phyloP scores from a whole-genome alignment of 1,140 invertebrate genomes.

The Phymastichus coffea region DNA sequence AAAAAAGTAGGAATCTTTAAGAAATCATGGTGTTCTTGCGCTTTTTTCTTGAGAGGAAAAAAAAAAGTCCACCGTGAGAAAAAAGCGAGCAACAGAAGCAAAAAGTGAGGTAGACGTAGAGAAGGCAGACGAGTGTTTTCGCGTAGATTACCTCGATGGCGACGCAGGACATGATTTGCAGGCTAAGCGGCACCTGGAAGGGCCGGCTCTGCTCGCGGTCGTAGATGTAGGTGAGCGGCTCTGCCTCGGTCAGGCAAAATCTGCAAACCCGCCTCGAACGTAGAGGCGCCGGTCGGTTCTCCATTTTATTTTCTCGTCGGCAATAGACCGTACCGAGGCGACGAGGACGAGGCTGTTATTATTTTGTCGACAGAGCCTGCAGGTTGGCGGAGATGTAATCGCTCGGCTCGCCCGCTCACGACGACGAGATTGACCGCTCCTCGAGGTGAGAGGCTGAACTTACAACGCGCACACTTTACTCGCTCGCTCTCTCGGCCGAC shows the following conservation, averaged over 20 bases:
- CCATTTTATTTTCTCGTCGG: slow-evolving; percentile 56
- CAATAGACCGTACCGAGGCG: too few species aligned
- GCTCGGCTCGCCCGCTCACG: too few species aligned
- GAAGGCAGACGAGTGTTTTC: neutral
- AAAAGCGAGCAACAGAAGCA: neutral
- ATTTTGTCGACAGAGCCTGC: too few species aligned
- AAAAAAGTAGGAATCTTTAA: too few species aligned
- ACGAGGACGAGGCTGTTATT: too few species aligned
- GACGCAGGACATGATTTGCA: slow-evolving; percentile 75
- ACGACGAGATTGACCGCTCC: slow-evolving; percentile 10
- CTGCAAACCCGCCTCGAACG: slow-evolving; percentile 67
- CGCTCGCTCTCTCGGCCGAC: slow-evolving; percentile 8
- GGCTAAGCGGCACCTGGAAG: slow-evolving; percentile 61
- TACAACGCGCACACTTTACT: too few species aligned
- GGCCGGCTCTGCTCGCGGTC: slow-evolving; percentile 58
- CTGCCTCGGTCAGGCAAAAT: slow-evolving; percentile 66
- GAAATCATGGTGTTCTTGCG: too few species aligned
- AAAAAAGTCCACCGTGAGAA: neutral
- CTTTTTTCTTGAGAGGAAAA: too few species aligned
- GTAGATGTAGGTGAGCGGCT: slow-evolving; percentile 66
- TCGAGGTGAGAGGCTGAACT: slow-evolving; percentile 10
- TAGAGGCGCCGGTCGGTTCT: slow-evolving; percentile 60
- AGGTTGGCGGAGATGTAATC: too few species aligned
- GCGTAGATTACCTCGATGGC: slow-evolving; percentile 67
- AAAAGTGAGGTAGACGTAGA: neutral